Conservation (phyloP, 2,797 vertebrate species). For the Rhabdophis nuchalis region DNA sequence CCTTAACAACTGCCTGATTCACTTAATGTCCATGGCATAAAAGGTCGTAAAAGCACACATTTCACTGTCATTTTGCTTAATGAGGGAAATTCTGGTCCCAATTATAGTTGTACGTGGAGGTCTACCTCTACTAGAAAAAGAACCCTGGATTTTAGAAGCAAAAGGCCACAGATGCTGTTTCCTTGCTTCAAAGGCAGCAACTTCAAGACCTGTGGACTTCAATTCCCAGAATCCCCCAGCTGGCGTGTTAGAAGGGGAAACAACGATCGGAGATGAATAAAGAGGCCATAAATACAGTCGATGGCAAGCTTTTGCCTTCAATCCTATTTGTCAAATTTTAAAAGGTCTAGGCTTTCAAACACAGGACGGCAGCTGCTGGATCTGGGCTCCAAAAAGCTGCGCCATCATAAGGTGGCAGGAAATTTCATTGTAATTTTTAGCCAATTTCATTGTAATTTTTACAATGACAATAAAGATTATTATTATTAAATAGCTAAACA, state of each 20-base stretch:
- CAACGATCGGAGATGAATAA: not conserved
- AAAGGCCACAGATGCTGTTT: not conserved
- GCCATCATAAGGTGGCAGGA: not conserved
- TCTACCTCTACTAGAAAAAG: not conserved
- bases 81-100: too few species aligned
- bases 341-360: not conserved
- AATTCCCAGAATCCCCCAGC: not conserved
- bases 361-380: not conserved
- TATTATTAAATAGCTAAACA: too few species aligned
- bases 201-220: not conserved
- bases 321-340: not conserved
- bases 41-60: too few species aligned
- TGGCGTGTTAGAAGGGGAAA: not conserved
- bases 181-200: not conserved
- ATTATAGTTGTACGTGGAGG: too few species aligned
- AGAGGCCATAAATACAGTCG: not conserved
- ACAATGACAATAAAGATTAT: too few species aligned
- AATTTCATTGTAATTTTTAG: too few species aligned
- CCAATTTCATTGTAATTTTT: too few species aligned
- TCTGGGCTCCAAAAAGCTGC: not conserved
- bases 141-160: too few species aligned
- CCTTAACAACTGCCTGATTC: too few species aligned
- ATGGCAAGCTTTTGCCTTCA: not conserved
- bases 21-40: too few species aligned
- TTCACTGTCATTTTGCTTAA: too few species aligned